A percentile compares a stretch with the other conserved stretches of the same genome.
Evolutionary conservation across 2,113 vertebrate species (phyloP).

Genomic region (Muntiacus reevesi): DNA sequence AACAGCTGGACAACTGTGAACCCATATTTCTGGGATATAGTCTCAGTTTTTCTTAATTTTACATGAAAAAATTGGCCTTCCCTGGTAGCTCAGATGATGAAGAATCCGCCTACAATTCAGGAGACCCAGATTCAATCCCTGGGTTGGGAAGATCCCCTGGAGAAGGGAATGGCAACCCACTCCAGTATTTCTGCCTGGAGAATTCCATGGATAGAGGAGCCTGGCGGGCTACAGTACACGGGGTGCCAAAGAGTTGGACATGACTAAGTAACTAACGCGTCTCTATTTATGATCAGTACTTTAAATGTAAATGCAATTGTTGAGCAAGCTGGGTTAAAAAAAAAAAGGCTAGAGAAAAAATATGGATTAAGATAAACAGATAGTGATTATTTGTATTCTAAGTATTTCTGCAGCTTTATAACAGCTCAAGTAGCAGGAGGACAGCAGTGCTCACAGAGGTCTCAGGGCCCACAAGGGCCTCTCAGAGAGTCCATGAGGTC

Average conservation of each 20-base stretch:
- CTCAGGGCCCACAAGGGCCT: background rate
- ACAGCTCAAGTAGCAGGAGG: background rate
- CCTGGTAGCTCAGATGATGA: background rate
- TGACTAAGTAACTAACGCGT: background rate
- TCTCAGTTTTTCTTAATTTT: background rate
- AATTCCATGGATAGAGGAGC: background rate
- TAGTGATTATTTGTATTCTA: too few species aligned
- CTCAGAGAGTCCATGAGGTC: background rate
- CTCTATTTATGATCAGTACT: background rate
- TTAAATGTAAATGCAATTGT: background rate
- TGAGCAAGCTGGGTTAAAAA: background rate
- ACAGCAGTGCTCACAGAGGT: rapidly evolving
- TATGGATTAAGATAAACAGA: background rate
- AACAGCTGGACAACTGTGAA: background rate
- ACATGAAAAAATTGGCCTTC: background rate
- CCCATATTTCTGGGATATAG: background rate
- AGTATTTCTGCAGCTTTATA: background rate
- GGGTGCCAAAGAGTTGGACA: background rate
- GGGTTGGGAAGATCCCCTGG: background rate
- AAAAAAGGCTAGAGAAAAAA: background rate
- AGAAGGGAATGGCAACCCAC: background rate
- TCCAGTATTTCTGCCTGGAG: background rate
- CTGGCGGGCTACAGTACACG: background rate
- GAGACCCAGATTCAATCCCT: background rate
- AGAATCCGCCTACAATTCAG: background rate